Percentiles rank a stretch among this genome's conserved stretches.
These are phyloP conservation scores for Cydia splendana DNA, from an alignment of 1,140 invertebrate species.

Conservation along the genomic window DNA sequence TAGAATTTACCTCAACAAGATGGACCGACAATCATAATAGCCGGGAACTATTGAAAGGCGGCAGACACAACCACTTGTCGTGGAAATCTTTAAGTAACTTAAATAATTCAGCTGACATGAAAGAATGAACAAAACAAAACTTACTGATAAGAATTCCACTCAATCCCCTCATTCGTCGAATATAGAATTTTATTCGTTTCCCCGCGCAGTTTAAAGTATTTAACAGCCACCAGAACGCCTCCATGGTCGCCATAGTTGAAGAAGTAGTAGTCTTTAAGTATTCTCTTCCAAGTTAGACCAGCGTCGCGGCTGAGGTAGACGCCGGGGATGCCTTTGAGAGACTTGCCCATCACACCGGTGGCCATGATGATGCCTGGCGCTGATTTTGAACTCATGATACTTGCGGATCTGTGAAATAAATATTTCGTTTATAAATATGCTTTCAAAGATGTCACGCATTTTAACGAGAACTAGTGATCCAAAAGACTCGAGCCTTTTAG, in stretches of 20 bases:
- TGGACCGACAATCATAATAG: no score
- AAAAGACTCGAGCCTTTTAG: no score
- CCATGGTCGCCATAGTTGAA: conserved; percentile 96
- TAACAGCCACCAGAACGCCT: conserved; percentile 91
- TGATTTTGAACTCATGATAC: conserved; percentile 92
- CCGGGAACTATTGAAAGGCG: no score
- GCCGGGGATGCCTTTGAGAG: conserved; percentile 89
- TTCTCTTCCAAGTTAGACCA: conserved; percentile 90
- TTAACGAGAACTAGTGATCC: no score
- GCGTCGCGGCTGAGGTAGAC: conserved; percentile 92
- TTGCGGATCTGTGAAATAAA: conserved; percentile 79
- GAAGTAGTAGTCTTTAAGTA: conserved; percentile 91
- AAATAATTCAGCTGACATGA: not conserved
- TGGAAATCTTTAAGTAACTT: not conserved
- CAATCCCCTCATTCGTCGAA: conserved; percentile 92
- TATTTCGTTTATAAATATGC: not conserved
- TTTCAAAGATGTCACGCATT: no score
- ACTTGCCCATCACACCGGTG: conserved; percentile 89
- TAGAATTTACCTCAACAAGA: no score
- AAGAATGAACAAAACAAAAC: conserved; percentile 40
- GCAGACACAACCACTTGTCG: no score
- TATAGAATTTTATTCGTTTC: conserved; percentile 90
- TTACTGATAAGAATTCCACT: conserved; percentile 85
- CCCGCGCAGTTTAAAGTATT: conserved; percentile 86
- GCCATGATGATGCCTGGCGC: conserved; percentile 94